A percentile compares a stretch with the other conserved stretches of the same genome.
These are phyloP conservation scores for Trachelipus rathkii DNA, from an alignment of 1,140 invertebrate genomes.

Conservation along the genomic window DNA sequence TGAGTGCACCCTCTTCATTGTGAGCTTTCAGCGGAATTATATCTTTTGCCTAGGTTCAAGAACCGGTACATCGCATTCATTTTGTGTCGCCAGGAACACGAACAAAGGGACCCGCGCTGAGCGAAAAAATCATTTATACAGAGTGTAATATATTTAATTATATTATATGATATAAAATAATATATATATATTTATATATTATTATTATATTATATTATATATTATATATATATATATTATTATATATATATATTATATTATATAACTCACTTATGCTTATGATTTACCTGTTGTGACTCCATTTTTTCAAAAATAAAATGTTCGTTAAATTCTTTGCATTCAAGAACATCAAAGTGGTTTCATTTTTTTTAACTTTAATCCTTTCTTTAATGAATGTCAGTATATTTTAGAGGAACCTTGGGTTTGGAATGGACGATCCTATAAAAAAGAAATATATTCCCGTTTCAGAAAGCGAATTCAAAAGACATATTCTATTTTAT, in stretches of 20 bases:
- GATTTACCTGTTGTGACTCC: slow-evolving; percentile 68
- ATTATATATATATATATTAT: too few relatives aligned
- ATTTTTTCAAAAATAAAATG: slow-evolving; percentile 90
- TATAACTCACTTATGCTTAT: slow-evolving; percentile 48
- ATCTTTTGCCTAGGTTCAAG: slow-evolving; percentile 87
- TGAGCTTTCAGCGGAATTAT: slow-evolving; percentile 90
- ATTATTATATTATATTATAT: too few relatives aligned
- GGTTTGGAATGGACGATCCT: slow-evolving; percentile 90
- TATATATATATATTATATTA: background rate
- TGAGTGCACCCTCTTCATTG: slow-evolving; percentile 93
- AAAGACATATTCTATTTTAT: too few relatives aligned
- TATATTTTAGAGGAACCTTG: slow-evolving; percentile 87
- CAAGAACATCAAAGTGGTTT: too few relatives aligned
- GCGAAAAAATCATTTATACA: background rate
- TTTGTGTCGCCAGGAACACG: slow-evolving; percentile 78
- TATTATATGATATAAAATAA: too few relatives aligned
- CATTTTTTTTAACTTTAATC: slow-evolving; percentile 92
- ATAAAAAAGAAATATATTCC: background rate
- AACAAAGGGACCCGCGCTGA: slow-evolving; percentile 50
- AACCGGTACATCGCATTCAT: slow-evolving; percentile 77
- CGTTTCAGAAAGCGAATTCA: background rate
- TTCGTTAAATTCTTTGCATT: too few relatives aligned
- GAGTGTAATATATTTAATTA: too few relatives aligned
- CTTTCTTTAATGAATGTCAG: slow-evolving; percentile 90
- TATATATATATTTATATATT: too few relatives aligned